Evolutionary conservation across 2,888 invertebrate genomes (phyloP), one percentile per base, ranked within the genome.

Genomic region (Gerosis bhagava): DNA sequence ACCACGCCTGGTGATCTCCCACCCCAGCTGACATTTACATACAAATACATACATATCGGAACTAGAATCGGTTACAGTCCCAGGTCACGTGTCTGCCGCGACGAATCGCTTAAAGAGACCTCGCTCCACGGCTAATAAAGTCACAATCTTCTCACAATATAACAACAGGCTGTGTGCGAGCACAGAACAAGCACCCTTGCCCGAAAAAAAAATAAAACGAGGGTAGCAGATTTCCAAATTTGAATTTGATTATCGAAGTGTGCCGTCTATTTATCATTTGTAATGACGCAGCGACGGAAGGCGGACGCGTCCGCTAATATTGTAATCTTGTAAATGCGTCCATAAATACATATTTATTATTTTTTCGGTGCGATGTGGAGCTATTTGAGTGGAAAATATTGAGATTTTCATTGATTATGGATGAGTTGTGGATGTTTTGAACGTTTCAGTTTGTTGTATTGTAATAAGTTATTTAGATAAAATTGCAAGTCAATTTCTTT

Each of bases 41-140:
- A 59, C 62, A 83, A 84, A 86, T 81, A 81, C 84, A 83, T 83
- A 81, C 82, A 84, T 82, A 86, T 82, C 78, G 74, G 78, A 70
- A 75, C 77, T 78, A 67, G 73, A 80, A 86, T 89, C 82, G 77
- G 86, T 87, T 86, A 83, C 46, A 29, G 10, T 24, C 19, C 40
- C 86, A 83, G 81, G 90, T 91, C 91, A 90, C 91, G 92, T 91
- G 91, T 69, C 89, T 63, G 72, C 81, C 90, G 88, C 77, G 80
- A 78, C 90, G 88, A 91, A 91, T 91, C 84, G 67, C 77, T 79
- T 80, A 81, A 83, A 83, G 81, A 82, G 81, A 81, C 36, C 73
- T 77, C 73, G 76, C 70, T 87, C 84, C 80, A 88, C 84, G 88
- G 76, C 81, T 84, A 86, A 86, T 87, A 88, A 84, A 83, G 78